Evolutionary conservation across 2,113 vertebrate species (phyloP).

Genomic region (Myxocyprinus asiaticus): DNA sequence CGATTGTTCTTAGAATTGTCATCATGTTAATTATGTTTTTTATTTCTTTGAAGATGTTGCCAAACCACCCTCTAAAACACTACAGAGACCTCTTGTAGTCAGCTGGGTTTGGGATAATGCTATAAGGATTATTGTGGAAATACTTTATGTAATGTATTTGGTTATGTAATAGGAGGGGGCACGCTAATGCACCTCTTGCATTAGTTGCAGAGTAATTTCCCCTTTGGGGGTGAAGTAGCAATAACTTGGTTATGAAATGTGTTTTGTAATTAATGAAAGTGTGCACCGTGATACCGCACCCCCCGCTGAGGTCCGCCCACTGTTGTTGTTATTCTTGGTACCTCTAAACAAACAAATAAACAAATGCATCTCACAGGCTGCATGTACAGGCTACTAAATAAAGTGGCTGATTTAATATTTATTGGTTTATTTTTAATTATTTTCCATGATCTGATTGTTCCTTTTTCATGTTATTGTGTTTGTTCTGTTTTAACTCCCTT

Average conservation of each 20-base stretch:
- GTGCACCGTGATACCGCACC: constrained; percentile 20
- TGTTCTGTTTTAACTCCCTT: neutral
- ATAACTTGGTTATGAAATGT: constrained; percentile 35
- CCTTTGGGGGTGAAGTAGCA: constrained; percentile 40
- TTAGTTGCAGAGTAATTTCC: constrained; percentile 49
- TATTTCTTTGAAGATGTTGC: too few relatives aligned
- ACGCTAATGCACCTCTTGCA: neutral
- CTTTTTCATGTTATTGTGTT: neutral
- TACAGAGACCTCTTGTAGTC: neutral
- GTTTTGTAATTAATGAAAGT: constrained; percentile 33
- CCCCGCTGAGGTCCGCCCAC: constrained; percentile 6
- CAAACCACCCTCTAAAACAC: too few relatives aligned
- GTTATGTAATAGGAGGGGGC: constrained; percentile 15
- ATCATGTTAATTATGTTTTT: too few relatives aligned
- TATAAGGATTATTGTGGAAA: constrained; percentile 19
- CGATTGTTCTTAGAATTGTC: too few relatives aligned
- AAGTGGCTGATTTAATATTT: constrained; percentile 5
- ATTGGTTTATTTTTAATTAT: neutral
- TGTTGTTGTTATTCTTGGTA: constrained; percentile 31
- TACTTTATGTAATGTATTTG: constrained; percentile 34
- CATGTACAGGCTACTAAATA: constrained; percentile 20
- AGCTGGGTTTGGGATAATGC: constrained; percentile 1
- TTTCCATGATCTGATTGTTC: neutral
- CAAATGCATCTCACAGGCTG: constrained; percentile 20
- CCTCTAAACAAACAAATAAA: constrained; percentile 43